phyloP scores from a whole-genome alignment of 2,888 invertebrate species.

The Onthophagus sagittarius region DNA sequence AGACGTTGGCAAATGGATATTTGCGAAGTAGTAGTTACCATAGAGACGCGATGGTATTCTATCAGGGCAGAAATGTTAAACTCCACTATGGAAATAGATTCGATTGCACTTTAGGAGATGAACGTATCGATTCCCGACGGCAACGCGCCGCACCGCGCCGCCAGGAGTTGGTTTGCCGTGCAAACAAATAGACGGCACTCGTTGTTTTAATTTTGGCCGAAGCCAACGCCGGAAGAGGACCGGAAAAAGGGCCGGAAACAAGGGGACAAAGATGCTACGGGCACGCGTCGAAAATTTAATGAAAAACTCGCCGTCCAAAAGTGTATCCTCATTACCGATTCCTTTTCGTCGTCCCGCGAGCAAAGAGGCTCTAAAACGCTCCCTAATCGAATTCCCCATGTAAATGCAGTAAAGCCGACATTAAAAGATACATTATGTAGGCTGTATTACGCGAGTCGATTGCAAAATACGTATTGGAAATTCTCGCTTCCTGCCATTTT shows the following conservation, averaged over 20 bases:
- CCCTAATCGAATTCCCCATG: neutral
- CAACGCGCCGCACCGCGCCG: slow-evolving; percentile 18
- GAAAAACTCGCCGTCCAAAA: neutral
- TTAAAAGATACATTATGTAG: neutral
- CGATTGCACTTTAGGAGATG: slow-evolving; percentile 25
- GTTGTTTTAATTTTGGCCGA: neutral
- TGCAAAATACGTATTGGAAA: neutral
- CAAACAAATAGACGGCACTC: slow-evolving; percentile 2
- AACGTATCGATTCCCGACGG: slow-evolving; percentile 23
- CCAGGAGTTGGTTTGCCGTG: neutral
- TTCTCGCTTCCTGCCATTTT: neutral
- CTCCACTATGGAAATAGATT: slow-evolving; percentile 22
- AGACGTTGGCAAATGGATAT: slow-evolving; percentile 16
- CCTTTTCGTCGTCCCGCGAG: neutral
- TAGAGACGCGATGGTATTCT: slow-evolving; percentile 10
- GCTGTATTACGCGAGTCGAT: neutral
- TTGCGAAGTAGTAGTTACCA: slow-evolving; percentile 11
- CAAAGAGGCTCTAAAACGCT: neutral
- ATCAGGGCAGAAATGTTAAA: slow-evolving; percentile 2
- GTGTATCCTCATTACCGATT: neutral
- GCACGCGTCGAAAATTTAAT: neutral
- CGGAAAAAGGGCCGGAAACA: neutral
- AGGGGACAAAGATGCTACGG: neutral
- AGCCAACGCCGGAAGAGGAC: neutral
- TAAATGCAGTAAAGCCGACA: neutral